Evolutionary conservation across 2,888 invertebrate species (phyloP), one percentile per base, ranked within the genome.

Genomic region (Nymphalis urticae): DNA sequence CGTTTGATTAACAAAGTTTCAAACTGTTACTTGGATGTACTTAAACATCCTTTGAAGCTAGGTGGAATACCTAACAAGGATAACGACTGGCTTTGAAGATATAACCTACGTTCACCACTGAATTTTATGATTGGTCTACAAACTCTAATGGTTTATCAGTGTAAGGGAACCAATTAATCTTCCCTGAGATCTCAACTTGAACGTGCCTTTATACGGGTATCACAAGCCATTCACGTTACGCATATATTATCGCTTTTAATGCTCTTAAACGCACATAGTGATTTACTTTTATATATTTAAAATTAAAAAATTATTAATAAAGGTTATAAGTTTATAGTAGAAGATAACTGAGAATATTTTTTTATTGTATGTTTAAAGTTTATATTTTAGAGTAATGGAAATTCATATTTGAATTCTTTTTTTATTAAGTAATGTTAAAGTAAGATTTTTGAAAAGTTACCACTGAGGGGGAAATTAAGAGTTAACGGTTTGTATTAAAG

Each of bases 81-180:
- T 56, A 32, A 56, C 27, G 54, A 32, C 16, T 7, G n/a, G 17
- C 54, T 56, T 56, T 32, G 27, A 56, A 56, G 32, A 56, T 8
- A 24, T 56, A 56, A 32, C 27, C 54, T 54, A 54, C 54, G 54
- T 56, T 56, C 27, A 24, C 54, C 32, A 56, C 54, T 27, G 32
- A 56, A 56, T 56, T 27, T 56, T 32, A 27, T 32, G 54, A 56
- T 56, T 56, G 32, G 24, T 56, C 54, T 7, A 16, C 53, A 56
- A 27, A 54, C 54, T 21, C 51, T 17, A 27, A 56, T n/a, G 54
- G 27, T n/a, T 56, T 27, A 27, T 24, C 16, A 8, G 17, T 13
- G 13, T 42, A 27, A 56, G 27, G 9, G 8, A 17, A 56, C 54
- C 54, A 56, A 56, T 56, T 56, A 56, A 56, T 56, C 54, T 54